Evolutionary conservation across 2,888 invertebrate species (phyloP), one percentile per base, ranked within the genome.

Genomic region (Chirona hameri): DNA sequence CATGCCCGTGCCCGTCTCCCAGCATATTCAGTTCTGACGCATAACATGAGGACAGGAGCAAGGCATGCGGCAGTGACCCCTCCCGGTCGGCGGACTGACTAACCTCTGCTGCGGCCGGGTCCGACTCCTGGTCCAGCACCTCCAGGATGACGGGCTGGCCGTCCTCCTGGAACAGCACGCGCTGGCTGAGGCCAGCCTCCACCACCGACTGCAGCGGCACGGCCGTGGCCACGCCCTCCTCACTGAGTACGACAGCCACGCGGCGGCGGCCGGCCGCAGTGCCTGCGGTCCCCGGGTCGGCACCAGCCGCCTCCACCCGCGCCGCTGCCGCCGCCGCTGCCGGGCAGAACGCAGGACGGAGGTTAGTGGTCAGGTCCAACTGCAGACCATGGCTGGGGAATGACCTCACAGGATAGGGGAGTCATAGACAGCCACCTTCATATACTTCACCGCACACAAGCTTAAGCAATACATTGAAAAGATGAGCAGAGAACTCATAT

Each of bases 71-170:
- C 52, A 52, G 52, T 52, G 10, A 1, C n/a, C n/a, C n/a, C n/a
- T n/a, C 52, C 18, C 52, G 15, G 52, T 12, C 52, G 52, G 52
- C 52, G 52, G 52, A 52, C 52, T 15, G 52, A 65, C 65, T n/a
- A 5, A 65, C 65, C 65, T 65, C n/a, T 0, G 65, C n/a, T 24
- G 65, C 7, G n/a, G 65, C n/a, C n/a, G 65, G 12, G n/a, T 65
- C 65, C n/a, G 65, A 3, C n/a, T 65, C 65, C 46, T 76, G 76
- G 52, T 80, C 80, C 4, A 80, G 80, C 18, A 80, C 80, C 52
- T 80, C 80, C 27, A 80, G 80, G 21, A 80, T 80, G 27, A 80
- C 80, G 10, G 80, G 80, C 80, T 80, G 80, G 27, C 80, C 80
- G 80, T 80, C 52, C 52, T 48, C 52, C 80, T 80, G 80, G 80